phyloP scores from a whole-genome alignment of 2,797 vertebrate species.

The Phoeniculus purpureus region DNA sequence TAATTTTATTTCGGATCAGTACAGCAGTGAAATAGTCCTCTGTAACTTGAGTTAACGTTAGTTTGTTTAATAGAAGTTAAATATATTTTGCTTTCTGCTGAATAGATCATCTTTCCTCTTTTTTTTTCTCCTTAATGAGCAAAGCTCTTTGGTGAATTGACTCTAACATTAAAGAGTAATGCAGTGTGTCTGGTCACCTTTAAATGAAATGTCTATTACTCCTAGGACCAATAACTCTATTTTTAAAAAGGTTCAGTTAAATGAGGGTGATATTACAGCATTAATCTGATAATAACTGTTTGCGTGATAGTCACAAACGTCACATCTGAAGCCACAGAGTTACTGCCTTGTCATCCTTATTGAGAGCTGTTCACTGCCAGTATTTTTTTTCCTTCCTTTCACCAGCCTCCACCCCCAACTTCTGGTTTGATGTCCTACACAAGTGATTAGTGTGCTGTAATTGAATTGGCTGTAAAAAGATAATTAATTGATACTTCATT shows the following conservation, averaged over 20 bases:
- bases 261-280: conserved; percentile 30
- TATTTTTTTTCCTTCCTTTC: neutral
- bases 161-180: conserved; percentile 67
- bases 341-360: neutral
- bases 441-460: conserved; percentile 81
- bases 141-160: conserved; percentile 45
- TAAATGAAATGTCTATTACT: conserved; percentile 24
- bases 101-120: neutral
- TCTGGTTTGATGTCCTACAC: conserved; percentile 70
- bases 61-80: neutral
- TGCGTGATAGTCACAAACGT: conserved; percentile 54
- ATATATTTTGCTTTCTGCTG: conserved; percentile 40
- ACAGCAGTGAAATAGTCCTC: neutral
- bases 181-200: conserved; percentile 78
- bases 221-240: conserved; percentile 28
- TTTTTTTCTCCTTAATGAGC: neutral
- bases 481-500: conserved; percentile 81
- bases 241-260: neutral
- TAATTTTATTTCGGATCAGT: neutral
- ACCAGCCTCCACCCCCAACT: neutral
- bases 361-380: neutral
- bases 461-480: conserved; percentile 79
- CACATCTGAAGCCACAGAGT: conserved; percentile 11
- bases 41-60: neutral
- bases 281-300: conserved; percentile 61